Evolutionary conservation across 23 tunicate genomes (phyloP).

Genomic region (Clavelina lepadiformis): DNA sequence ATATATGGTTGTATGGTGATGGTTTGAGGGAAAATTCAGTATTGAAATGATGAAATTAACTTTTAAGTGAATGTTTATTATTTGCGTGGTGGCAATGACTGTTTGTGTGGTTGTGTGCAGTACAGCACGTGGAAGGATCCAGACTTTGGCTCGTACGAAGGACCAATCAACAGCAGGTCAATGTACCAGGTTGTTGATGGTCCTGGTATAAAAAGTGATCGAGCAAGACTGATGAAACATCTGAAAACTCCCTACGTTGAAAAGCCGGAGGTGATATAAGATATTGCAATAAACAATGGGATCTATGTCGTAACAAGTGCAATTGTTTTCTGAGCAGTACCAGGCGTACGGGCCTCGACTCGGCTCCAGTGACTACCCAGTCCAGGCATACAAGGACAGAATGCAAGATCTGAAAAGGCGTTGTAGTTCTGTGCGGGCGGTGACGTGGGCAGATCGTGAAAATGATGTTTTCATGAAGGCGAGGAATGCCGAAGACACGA

Average conservation of each 20-base stretch:
- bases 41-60: too few species aligned
- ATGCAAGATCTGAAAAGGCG: constrained; percentile 47
- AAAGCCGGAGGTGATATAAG: constrained; percentile 53
- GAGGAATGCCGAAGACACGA: constrained; percentile 43
- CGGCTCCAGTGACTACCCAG: constrained; percentile 25
- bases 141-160: constrained; percentile 48
- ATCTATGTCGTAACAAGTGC: not conserved
- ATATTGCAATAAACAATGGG: too few species aligned
- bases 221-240: constrained; percentile 41
- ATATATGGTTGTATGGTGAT: too few species aligned
- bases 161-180: constrained; percentile 44
- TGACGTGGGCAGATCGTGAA: constrained; percentile 26
- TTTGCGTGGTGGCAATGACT: too few species aligned
- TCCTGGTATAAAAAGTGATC: constrained; percentile 41
- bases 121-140: constrained; percentile 74
- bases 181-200: constrained; percentile 18
- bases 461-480: constrained; percentile 34
- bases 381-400: constrained; percentile 19
- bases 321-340: constrained; percentile 8
- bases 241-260: constrained; percentile 72
- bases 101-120: constrained; percentile 16
- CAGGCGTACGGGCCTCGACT: constrained; percentile 24
- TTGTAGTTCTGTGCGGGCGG: constrained; percentile 20
- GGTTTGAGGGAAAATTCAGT: too few species aligned
- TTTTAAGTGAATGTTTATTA: too few species aligned